These are phyloP conservation scores for Lepeophtheirus salmonis DNA, from an alignment of 1,140 invertebrate genomes.

Conservation along the genomic window DNA sequence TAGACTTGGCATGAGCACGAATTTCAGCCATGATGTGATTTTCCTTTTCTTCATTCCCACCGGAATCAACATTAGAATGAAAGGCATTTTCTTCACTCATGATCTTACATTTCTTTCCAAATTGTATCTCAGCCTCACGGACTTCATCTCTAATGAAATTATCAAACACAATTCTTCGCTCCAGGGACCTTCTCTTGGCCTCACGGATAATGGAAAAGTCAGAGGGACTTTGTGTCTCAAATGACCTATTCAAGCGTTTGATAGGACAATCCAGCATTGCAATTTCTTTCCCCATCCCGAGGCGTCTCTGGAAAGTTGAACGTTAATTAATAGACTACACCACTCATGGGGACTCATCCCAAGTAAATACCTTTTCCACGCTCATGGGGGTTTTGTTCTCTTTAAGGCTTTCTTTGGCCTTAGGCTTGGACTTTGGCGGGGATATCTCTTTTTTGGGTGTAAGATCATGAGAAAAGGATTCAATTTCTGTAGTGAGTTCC, in stretches of 20 bases:
- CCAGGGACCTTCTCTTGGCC: background rate
- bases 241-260: background rate
- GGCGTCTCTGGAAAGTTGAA: no score
- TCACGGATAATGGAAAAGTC: background rate
- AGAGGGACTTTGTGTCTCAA: background rate
- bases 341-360: no score
- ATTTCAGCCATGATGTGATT: background rate
- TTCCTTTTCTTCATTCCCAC: background rate
- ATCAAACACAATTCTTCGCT: background rate
- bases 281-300: no score
- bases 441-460: no score
- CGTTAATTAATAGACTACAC: no score
- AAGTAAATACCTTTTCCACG: no score
- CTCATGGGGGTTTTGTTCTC: no score
- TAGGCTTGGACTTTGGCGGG: no score
- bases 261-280: no score
- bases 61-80: background rate
- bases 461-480: no score
- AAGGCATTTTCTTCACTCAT: background rate
- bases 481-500: no score
- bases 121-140: background rate
- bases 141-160: background rate
- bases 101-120: background rate
- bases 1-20: background rate
- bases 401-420: no score